A percentile compares a stretch with the other conserved stretches of the same genome.
Conservation (phyloP, 2,113 vertebrate genomes). For the Vidua chalybeata region DNA sequence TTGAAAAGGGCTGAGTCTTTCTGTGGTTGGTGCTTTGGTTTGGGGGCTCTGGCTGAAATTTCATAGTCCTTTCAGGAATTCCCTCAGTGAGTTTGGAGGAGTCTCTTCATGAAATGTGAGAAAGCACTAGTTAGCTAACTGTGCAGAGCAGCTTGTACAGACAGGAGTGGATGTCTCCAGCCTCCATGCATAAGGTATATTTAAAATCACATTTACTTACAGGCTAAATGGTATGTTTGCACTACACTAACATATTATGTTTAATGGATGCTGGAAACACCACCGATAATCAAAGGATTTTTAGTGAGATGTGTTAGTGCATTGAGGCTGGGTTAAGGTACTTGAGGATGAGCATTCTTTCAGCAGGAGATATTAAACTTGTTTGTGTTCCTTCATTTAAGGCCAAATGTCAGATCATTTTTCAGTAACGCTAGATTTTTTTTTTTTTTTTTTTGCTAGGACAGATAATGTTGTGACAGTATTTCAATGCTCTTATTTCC, state of each 20-base stretch:
- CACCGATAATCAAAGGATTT: background rate
- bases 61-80: background rate
- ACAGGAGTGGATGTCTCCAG: background rate
- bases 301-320: background rate
- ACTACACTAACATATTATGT: background rate
- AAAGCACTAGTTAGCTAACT: background rate
- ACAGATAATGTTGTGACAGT: background rate
- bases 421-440: background rate
- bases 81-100: background rate
- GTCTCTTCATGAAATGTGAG: background rate
- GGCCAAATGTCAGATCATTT: background rate
- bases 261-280: background rate
- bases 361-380: background rate
- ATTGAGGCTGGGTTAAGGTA: background rate
- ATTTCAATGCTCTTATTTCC: background rate
- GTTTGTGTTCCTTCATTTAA: background rate
- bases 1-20: background rate
- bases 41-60: background rate
- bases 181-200: background rate
- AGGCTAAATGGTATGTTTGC: background rate
- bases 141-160: background rate
- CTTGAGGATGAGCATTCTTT: background rate
- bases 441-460: background rate
- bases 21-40: background rate
- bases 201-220: conserved; percentile 14